Evolutionary conservation across 2,888 invertebrate species (phyloP).

Genomic region (Linyphia triangularis): DNA sequence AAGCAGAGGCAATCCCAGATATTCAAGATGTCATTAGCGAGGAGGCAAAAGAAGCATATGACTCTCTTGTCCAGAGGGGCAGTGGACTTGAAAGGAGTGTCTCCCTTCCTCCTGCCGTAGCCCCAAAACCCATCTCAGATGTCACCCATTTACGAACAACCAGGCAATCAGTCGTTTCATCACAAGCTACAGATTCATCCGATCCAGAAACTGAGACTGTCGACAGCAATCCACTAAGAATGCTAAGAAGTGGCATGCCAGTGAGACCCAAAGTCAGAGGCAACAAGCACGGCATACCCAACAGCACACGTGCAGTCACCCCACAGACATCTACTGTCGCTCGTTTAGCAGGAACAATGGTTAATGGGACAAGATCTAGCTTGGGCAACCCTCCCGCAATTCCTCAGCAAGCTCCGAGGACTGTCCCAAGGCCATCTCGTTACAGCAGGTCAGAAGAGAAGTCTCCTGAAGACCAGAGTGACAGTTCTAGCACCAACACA

Average conservation of each 20-base stretch:
- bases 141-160: slow-evolving; percentile 70
- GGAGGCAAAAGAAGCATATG: slow-evolving; percentile 95
- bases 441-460: slow-evolving; percentile 14
- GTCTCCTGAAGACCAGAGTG: slow-evolving; percentile 55
- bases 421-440: slow-evolving; percentile 48
- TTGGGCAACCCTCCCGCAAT: slow-evolving; percentile 70
- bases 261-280: slow-evolving; percentile 82
- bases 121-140: slow-evolving; percentile 51
- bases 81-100: slow-evolving; percentile 75
- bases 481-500: slow-evolving; percentile 64
- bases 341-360: slow-evolving; percentile 63
- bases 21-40: slow-evolving; percentile 93
- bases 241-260: slow-evolving; percentile 83
- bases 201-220: slow-evolving; percentile 80
- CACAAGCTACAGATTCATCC: slow-evolving; percentile 76
- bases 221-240: slow-evolving; percentile 84
- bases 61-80: slow-evolving; percentile 90
- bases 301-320: slow-evolving; percentile 66
- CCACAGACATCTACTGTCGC: slow-evolving; percentile 76
- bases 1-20: slow-evolving; percentile 90
- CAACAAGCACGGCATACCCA: slow-evolving; percentile 80
- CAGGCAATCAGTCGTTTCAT: slow-evolving; percentile 46
- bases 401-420: slow-evolving; percentile 65
- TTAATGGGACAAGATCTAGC: slow-evolving; percentile 51
- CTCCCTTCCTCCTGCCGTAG: slow-evolving; percentile 41